These are phyloP conservation scores for Diglossa brunneiventris DNA, from an alignment of 2,113 vertebrate species.

Conservation along the genomic window DNA sequence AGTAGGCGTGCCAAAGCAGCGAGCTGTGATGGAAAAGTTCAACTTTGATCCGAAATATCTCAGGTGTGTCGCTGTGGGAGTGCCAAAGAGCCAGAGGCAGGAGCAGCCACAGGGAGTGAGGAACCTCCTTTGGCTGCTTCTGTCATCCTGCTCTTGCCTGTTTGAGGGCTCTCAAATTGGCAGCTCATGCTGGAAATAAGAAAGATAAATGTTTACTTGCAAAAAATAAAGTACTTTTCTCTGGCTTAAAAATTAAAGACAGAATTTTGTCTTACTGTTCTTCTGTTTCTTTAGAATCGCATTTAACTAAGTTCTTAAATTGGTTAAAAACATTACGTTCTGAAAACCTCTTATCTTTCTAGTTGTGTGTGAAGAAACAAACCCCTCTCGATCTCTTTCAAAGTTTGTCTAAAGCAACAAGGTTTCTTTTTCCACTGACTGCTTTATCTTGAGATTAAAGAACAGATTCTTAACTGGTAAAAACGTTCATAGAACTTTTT, in stretches of 20 bases:
- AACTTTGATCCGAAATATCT: background rate
- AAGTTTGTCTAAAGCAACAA: background rate
- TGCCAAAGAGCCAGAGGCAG: background rate
- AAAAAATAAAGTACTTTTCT: background rate
- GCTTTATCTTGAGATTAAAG: background rate
- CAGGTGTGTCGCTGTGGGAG: background rate
- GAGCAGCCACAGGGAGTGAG: background rate
- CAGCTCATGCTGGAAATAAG: background rate
- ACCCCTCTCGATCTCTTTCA: background rate
- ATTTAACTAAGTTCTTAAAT: background rate
- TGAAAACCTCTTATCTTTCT: background rate
- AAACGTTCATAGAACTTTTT: background rate
- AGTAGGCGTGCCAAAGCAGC: background rate
- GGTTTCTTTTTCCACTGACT: background rate
- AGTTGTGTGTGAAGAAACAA: background rate
- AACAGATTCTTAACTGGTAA: background rate
- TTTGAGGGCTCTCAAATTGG: background rate
- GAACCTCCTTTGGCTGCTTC: background rate
- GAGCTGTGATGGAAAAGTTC: background rate
- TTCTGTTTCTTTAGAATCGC: background rate
- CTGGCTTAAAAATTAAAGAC: background rate
- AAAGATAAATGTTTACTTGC: background rate
- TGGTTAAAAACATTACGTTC: background rate
- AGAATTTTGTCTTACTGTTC: background rate
- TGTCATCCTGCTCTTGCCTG: fast-evolving